Conservation (phyloP, 2,888 invertebrate species). For the Ectemnius cavifrons region DNA sequence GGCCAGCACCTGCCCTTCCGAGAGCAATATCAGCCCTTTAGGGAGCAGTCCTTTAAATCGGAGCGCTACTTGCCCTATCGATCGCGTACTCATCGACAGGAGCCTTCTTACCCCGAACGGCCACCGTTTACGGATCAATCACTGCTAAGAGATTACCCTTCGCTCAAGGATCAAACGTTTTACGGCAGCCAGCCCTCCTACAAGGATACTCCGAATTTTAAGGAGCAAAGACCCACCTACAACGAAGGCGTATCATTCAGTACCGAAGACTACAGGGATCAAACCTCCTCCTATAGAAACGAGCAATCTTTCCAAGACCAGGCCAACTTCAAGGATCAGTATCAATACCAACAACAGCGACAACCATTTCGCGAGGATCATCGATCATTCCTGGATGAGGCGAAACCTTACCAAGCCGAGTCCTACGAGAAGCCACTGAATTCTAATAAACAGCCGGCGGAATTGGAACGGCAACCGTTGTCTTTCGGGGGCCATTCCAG, state of each 20-base stretch:
- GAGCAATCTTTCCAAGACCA: slow-evolving; percentile 16
- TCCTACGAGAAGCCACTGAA: slow-evolving; percentile 33
- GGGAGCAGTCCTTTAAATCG: slow-evolving; percentile 44
- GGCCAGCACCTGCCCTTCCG: slow-evolving; percentile 49
- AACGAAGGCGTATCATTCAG: slow-evolving; percentile 19
- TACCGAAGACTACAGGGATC: slow-evolving; percentile 20
- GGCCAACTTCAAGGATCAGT: slow-evolving; percentile 10
- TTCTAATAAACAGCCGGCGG: slow-evolving; percentile 20
- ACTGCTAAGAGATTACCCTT: slow-evolving; percentile 41
- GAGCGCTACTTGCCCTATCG: slow-evolving; percentile 39
- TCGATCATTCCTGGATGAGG: slow-evolving; percentile 12
- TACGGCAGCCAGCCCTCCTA: slow-evolving; percentile 25
- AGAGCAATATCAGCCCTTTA: slow-evolving; percentile 54
- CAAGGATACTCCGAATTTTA: slow-evolving; percentile 30
- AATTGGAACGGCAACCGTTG: slow-evolving; percentile 14
- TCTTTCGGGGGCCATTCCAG: slow-evolving; percentile 62
- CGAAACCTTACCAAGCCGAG: slow-evolving; percentile 11
- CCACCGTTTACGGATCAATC: slow-evolving; percentile 34
- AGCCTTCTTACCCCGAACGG: slow-evolving; percentile 19
- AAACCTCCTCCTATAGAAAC: slow-evolving; percentile 11
- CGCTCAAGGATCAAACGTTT: slow-evolving; percentile 19
- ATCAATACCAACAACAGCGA: slow-evolving; percentile 25
- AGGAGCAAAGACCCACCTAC: slow-evolving; percentile 14
- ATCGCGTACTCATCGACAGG: slow-evolving; percentile 28
- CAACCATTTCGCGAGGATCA: slow-evolving; percentile 29